Evolutionary conservation across 1,140 invertebrate species (phyloP).

Genomic region (Apis cerana): DNA sequence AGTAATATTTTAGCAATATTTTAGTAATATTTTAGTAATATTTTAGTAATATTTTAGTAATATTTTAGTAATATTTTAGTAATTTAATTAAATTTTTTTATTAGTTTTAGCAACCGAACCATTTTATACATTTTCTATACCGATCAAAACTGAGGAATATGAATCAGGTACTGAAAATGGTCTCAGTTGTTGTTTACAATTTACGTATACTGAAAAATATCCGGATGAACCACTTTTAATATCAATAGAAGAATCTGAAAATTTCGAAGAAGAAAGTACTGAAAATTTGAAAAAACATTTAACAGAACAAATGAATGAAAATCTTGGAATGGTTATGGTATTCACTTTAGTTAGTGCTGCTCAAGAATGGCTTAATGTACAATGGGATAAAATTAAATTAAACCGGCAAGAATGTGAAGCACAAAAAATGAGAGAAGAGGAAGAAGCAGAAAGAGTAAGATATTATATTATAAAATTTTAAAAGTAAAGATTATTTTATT

Average conservation of each 20-base stretch:
- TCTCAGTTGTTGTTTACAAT: slow-evolving; percentile 87
- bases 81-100: slow-evolving; percentile 59
- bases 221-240: slow-evolving; percentile 93
- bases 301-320: slow-evolving; percentile 89
- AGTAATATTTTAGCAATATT: too few relatives aligned
- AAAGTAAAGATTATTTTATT: slow-evolving; percentile 24
- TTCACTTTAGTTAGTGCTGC: slow-evolving; percentile 96
- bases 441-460: slow-evolving; percentile 92
- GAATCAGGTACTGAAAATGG: slow-evolving; percentile 85
- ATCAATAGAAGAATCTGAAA: slow-evolving; percentile 89
- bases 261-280: slow-evolving; percentile 88
- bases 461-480: not conserved
- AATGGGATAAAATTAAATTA: slow-evolving; percentile 90
- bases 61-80: not conserved
- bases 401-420: slow-evolving; percentile 87
- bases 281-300: slow-evolving; percentile 87
- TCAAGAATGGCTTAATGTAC: slow-evolving; percentile 94
- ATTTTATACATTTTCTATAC: slow-evolving; percentile 88
- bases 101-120: slow-evolving; percentile 87
- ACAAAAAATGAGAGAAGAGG: slow-evolving; percentile 87
- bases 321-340: slow-evolving; percentile 98
- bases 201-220: slow-evolving; percentile 93
- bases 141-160: slow-evolving; percentile 89
- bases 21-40: too few relatives aligned
- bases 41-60: too few relatives aligned